A percentile compares a stretch with the other conserved stretches of the same genome.
Evolutionary conservation across 2,113 vertebrate species (phyloP).

Genomic region (Falco punctatus): DNA sequence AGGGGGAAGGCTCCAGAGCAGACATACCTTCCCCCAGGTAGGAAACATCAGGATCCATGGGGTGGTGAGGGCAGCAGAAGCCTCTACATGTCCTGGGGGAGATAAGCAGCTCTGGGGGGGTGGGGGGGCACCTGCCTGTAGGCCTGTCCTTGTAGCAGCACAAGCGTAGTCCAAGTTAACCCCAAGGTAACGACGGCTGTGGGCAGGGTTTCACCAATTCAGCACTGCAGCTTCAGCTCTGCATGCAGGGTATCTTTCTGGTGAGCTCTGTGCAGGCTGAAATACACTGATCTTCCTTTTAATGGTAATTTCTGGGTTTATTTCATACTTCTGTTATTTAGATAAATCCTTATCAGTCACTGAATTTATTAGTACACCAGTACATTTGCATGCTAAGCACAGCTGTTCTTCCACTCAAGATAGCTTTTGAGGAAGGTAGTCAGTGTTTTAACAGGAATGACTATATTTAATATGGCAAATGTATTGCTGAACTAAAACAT

Average conservation of each 20-base stretch:
- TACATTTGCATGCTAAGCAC: not conserved
- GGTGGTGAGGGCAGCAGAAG: not conserved
- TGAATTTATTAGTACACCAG: not conserved
- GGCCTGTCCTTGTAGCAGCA: not conserved
- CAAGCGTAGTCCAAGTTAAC: not conserved
- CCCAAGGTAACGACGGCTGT: rapidly evolving
- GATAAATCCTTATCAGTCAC: not conserved
- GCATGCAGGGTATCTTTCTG: not conserved
- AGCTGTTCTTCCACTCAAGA: not conserved
- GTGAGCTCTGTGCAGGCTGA: not conserved
- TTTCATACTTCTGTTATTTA: not conserved
- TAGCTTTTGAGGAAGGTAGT: not conserved
- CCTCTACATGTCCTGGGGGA: rapidly evolving
- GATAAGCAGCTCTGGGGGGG: not conserved
- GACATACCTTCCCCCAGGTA: rapidly evolving
- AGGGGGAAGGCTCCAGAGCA: rapidly evolving
- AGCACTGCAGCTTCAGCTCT: not conserved
- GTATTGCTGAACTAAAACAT: not conserved
- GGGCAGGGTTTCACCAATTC: not conserved
- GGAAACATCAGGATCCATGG: rapidly evolving
- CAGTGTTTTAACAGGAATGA: not conserved
- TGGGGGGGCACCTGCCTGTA: not conserved
- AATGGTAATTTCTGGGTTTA: not conserved
- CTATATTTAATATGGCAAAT: not conserved
- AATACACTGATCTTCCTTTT: not conserved